Evolutionary conservation across 2,888 invertebrate species (phyloP).

Genomic region (Acrobasis repandana): DNA sequence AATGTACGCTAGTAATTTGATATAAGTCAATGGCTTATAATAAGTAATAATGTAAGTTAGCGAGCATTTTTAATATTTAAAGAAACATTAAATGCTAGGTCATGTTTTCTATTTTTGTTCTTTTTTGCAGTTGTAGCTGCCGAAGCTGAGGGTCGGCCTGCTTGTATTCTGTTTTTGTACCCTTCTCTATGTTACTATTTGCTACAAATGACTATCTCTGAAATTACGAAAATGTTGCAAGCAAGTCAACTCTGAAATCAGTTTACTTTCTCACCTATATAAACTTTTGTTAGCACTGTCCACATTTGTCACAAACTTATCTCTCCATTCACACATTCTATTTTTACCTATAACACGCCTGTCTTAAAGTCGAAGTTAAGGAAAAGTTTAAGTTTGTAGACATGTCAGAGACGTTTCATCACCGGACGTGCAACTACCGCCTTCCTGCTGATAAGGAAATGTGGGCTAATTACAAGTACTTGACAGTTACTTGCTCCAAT

Average conservation of each 20-base stretch:
- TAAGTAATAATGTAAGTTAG: too few species aligned
- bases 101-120: too few species aligned
- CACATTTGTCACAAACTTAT: background rate
- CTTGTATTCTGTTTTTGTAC: too few species aligned
- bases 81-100: too few species aligned
- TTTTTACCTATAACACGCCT: background rate
- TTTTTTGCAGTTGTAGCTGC: too few species aligned
- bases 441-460: constrained; percentile 42
- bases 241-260: constrained; percentile 3
- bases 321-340: background rate
- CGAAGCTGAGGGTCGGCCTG: too few species aligned
- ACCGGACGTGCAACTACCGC: constrained; percentile 37
- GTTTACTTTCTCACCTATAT: constrained; percentile 14
- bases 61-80: too few species aligned
- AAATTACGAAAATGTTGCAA: background rate
- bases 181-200: too few species aligned
- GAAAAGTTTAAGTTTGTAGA: background rate
- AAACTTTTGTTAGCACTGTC: constrained; percentile 6
- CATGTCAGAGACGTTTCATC: constrained; percentile 33
- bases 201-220: background rate
- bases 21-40: too few species aligned
- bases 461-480: constrained; percentile 40
- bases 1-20: too few species aligned
- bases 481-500: constrained; percentile 13
- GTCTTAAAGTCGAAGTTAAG: background rate